Evolutionary conservation across 1,140 invertebrate species (phyloP), one percentile per base, ranked within the genome.

Genomic region (Drosophila insularis): DNA sequence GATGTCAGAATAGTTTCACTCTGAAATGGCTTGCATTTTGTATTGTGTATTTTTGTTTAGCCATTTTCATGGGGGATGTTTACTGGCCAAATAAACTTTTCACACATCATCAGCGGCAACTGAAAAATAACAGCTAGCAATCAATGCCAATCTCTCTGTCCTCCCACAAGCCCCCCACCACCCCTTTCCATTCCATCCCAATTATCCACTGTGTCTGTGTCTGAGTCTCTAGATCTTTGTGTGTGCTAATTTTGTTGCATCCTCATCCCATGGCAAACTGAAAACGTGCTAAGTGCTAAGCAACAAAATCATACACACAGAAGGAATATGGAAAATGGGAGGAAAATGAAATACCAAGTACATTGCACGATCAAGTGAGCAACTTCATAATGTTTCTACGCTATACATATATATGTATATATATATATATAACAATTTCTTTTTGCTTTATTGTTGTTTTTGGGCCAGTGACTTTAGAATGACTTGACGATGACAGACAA

Each of bases 301-400:
- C 82, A 87, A 75, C 65, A 69, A 69, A 71, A 71, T 74, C 78
- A 32, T 11, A 58, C n/a, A 58, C n/a, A 76, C 71, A 79, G 35
- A 37, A 78, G 77, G 2, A 43, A 43, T 5, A 43, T 14, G 40
- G 40, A 46, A 17, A 17, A 46, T 17, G 43, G 14, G 7, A 19
- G 7, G 7, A 19, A 46, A 46, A 17, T 17, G 7, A 46, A 17
- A 50, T 50, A 50, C 43, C 43, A 50, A 76, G 89, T 86, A 90
- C 89, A 89, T 90, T 90, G 89, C 79, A 89, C 89, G 89, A 82
- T 91, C 81, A 91, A 91, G 89, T 91, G 89, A 91, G 85, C 89
- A 91, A 86, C 80, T 90, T 81, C 86, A 80, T 89, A 86, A 90
- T 79, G 72, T 65, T 75, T 21, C 17, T 19, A 11, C 43, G 43